Conservation (phyloP, 1,140 invertebrate genomes). For the Halesus radiatus region DNA sequence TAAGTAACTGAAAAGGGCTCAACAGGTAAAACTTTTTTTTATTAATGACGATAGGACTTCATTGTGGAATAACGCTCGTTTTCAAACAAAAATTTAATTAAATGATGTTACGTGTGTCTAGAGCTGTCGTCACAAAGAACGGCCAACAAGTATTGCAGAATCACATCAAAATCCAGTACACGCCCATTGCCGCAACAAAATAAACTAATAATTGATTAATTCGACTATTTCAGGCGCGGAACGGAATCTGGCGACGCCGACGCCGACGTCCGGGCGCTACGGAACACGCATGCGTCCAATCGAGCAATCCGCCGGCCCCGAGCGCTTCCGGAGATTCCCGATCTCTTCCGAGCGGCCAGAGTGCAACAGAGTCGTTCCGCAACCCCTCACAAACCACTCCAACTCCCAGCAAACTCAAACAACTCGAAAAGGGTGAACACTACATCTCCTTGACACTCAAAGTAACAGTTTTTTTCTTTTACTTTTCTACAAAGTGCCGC, state of each 20-base stretch:
- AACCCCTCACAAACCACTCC: background rate
- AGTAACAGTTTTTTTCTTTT: background rate
- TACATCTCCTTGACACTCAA: background rate
- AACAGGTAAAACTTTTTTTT: too few relatives aligned
- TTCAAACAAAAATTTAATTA: too few relatives aligned
- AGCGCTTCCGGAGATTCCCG: conserved; percentile 18
- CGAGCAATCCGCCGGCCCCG: conserved; percentile 36
- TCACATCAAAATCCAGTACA: background rate
- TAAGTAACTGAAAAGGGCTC: too few relatives aligned
- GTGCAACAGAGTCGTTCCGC: conserved; percentile 18
- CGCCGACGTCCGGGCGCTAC: conserved; percentile 38
- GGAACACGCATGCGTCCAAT: conserved; percentile 33
- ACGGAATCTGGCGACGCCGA: conserved; percentile 30
- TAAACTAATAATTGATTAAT: background rate
- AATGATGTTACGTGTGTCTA: too few relatives aligned
- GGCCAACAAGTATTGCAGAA: too few relatives aligned
- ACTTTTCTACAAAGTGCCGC: background rate
- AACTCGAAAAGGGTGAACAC: background rate
- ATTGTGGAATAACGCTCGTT: too few relatives aligned
- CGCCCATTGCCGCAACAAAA: background rate
- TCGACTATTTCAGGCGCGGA: background rate
- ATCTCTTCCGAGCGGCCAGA: conserved; percentile 8
- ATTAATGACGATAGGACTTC: too few relatives aligned
- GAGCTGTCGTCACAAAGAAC: too few relatives aligned
- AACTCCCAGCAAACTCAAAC: background rate